These are phyloP conservation scores for Neodiprion virginianus DNA, from an alignment of 1,140 invertebrate genomes.

Conservation along the genomic window DNA sequence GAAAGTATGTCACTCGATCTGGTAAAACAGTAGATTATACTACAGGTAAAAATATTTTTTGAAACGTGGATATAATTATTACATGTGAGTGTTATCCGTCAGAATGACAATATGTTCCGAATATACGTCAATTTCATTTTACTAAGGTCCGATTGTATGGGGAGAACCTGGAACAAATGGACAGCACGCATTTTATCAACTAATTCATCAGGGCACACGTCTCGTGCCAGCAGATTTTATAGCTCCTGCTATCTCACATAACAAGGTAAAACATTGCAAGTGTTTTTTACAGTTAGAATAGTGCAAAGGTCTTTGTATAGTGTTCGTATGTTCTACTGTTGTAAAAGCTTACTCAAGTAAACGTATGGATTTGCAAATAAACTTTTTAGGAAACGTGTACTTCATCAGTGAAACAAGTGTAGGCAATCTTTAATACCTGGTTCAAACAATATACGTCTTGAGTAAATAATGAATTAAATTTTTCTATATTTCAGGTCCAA, in stretches of 20 bases:
- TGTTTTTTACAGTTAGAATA: constrained; percentile 8
- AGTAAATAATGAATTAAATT: too few species aligned
- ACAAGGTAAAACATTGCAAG: constrained; percentile 80
- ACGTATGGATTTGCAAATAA: too few species aligned
- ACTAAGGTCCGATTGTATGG: constrained; percentile 68
- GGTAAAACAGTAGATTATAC: constrained; percentile 79
- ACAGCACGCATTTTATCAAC: constrained; percentile 98
- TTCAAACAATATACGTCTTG: too few species aligned
- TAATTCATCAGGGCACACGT: constrained; percentile 90
- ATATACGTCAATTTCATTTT: constrained; percentile 22
- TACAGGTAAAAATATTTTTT: constrained; percentile 69
- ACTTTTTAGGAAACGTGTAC: too few species aligned
- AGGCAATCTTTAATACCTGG: too few species aligned
- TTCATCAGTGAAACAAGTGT: too few species aligned
- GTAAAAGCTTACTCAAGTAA: too few species aligned
- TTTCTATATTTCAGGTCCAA: constrained; percentile 45
- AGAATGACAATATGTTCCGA: background rate
- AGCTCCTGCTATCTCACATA: constrained; percentile 91
- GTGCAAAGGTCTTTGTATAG: background rate
- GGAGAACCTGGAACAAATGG: constrained; percentile 99
- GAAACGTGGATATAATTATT: constrained; percentile 11
- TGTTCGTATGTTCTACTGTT: background rate
- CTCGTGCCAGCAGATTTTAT: constrained; percentile 98
- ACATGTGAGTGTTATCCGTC: constrained; percentile 8
- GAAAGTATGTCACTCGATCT: constrained; percentile 89